Conservation (phyloP, 2,113 vertebrate genomes). For the Nesoenas mayeri region DNA sequence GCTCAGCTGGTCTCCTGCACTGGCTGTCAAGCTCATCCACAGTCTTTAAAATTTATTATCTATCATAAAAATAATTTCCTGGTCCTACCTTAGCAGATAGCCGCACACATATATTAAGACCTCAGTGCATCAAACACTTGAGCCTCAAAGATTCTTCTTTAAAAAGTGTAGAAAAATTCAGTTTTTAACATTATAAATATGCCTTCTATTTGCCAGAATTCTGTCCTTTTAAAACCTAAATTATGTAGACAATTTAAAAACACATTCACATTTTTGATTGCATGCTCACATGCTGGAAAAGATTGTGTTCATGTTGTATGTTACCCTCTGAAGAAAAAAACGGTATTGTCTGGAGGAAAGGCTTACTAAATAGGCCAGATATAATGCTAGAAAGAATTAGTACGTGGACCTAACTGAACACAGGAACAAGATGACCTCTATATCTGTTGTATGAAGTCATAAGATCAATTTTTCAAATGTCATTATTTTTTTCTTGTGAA, state of each 20-base stretch:
- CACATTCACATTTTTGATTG: not conserved
- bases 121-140: not conserved
- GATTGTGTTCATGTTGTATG: not conserved
- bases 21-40: not conserved
- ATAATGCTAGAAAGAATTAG: not conserved
- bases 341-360: not conserved
- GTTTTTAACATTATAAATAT: not conserved
- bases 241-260: not conserved
- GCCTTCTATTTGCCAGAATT: not conserved
- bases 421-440: not conserved
- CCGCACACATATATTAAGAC: not conserved
- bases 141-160: not conserved
- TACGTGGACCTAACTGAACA: not conserved
- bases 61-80: fast-evolving
- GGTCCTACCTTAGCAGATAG: not conserved
- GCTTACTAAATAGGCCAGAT: not conserved
- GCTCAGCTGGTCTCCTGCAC: not conserved
- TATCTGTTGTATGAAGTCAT: not conserved
- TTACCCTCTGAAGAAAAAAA: not conserved
- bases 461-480: not conserved
- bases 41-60: not conserved
- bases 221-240: not conserved
- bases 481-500: not conserved
- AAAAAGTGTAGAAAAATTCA: not conserved
- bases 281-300: not conserved